Evolutionary conservation across 2,113 vertebrate genomes (phyloP).

Genomic region (Chionomys nivalis): DNA sequence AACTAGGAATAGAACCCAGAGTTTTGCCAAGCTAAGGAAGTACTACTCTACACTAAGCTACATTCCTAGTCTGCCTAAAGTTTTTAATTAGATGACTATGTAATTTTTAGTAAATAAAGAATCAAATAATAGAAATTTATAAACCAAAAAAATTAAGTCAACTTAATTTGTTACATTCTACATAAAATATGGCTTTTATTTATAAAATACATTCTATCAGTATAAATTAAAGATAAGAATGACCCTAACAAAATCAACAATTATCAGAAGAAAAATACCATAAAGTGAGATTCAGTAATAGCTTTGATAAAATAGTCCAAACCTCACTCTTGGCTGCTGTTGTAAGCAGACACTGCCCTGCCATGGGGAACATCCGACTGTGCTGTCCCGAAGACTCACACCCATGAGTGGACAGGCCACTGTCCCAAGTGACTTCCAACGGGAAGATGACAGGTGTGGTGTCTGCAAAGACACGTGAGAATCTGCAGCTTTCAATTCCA

Average conservation of each 20-base stretch:
- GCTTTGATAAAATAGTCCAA: background rate
- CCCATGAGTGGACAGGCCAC: background rate
- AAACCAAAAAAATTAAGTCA: background rate
- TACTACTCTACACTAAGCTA: too few relatives aligned
- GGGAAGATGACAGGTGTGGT: background rate
- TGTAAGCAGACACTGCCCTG: background rate
- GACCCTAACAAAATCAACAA: slow-evolving; percentile 9
- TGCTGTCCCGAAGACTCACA: background rate
- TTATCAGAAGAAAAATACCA: background rate
- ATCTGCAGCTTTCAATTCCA: too few relatives aligned
- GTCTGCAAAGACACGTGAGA: background rate
- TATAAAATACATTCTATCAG: slow-evolving; percentile 31
- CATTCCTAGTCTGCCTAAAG: background rate
- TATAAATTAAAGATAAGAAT: background rate
- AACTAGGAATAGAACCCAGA: background rate
- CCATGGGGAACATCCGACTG: fast-evolving
- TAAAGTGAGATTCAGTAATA: background rate
- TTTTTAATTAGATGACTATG: background rate
- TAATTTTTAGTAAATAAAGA: background rate
- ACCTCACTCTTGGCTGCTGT: background rate
- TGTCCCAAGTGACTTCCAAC: background rate
- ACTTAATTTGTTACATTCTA: slow-evolving; percentile 13
- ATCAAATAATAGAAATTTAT: slow-evolving; percentile 14
- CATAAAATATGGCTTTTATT: background rate
- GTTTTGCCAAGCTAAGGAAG: background rate